Percentiles rank a stretch among this genome's conserved stretches.
These are phyloP conservation scores for Nothoprocta pentlandii DNA, from an alignment of 2,113 vertebrate species.

Conservation along the genomic window DNA sequence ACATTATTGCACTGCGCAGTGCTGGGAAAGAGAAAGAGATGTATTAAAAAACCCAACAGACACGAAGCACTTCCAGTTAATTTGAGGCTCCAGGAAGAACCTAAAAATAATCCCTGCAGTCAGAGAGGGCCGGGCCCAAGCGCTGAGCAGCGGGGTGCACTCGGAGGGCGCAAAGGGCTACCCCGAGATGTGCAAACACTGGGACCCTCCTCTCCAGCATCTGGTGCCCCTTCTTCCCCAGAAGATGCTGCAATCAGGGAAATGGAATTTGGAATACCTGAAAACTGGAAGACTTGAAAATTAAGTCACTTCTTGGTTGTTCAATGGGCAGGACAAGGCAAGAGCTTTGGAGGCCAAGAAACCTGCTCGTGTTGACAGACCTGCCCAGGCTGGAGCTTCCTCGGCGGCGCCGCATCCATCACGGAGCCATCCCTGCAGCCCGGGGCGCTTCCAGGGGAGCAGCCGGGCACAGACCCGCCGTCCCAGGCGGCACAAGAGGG, in stretches of 20 bases:
- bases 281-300: neutral
- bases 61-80: constrained; percentile 64
- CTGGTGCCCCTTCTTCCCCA: neutral
- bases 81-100: constrained; percentile 60
- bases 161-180: neutral
- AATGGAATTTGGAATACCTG: neutral
- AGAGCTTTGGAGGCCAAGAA: neutral
- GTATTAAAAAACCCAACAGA: constrained; percentile 64
- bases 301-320: neutral
- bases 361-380: neutral
- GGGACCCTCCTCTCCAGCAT: neutral
- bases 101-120: constrained; percentile 45
- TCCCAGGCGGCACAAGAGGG: neutral
- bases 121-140: neutral
- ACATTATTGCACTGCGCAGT: constrained; percentile 61
- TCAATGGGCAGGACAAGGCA: neutral
- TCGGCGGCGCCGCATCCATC: no score
- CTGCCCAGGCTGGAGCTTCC: neutral
- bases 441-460: neutral
- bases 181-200: neutral
- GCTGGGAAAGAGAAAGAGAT: constrained; percentile 66
- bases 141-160: neutral
- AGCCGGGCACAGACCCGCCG: neutral
- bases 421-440: neutral
- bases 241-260: neutral